A percentile compares a stretch with the other conserved stretches of the same genome.
Conservation (phyloP, 2,797 vertebrate genomes). For the Spinus pinus region DNA sequence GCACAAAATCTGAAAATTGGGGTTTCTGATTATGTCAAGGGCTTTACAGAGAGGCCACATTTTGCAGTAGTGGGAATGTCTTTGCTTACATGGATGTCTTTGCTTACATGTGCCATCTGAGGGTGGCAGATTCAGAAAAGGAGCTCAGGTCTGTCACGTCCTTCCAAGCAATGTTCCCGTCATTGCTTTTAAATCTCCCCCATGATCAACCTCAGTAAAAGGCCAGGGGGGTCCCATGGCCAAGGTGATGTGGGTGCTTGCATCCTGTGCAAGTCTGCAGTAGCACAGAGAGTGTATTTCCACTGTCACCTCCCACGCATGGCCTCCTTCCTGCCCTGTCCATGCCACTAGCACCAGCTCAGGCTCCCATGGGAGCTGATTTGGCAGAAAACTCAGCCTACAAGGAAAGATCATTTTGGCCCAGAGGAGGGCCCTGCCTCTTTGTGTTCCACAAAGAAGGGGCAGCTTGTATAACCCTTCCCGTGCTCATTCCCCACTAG, state of each 20-base stretch:
- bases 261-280: not conserved
- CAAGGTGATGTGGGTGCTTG: accelerated
- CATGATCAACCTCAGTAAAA: not conserved
- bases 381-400: not conserved
- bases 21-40: not conserved
- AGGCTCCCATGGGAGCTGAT: accelerated
- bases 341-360: not conserved
- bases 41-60: not conserved
- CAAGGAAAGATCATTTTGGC: not conserved
- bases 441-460: not conserved
- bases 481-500: not conserved
- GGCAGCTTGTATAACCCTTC: not conserved
- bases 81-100: too few species aligned
- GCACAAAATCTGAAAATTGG: not conserved
- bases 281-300: accelerated
- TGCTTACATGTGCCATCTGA: not conserved
- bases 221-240: accelerated
- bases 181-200: not conserved
- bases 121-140: not conserved
- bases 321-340: not conserved
- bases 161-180: not conserved
- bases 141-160: not conserved
- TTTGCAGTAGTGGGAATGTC: not conserved
- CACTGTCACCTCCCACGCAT: accelerated
- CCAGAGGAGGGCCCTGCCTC: not conserved